phyloP scores from a whole-genome alignment of 2,888 invertebrate genomes.

The Petrophora chlorosata region DNA sequence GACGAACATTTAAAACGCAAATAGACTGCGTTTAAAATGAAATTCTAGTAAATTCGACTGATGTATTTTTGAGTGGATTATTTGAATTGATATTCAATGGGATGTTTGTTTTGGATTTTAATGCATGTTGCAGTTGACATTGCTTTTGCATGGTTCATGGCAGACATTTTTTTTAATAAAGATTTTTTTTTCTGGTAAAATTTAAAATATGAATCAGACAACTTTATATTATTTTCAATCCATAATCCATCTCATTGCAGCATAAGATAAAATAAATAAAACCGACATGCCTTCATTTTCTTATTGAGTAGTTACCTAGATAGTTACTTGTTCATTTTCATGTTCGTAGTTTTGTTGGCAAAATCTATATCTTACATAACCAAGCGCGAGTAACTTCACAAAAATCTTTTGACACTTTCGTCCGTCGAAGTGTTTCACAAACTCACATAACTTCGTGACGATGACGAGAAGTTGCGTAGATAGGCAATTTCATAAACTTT shows the following conservation, averaged over 20 bases:
- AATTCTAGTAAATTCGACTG: constrained; percentile 19
- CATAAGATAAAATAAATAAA: no score
- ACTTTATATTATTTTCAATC: no score
- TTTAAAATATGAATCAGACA: no score
- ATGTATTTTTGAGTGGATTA: constrained; percentile 19
- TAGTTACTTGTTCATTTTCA: no score
- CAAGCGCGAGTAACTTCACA: neutral
- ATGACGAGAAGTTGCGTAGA: constrained; percentile 29
- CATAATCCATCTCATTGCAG: no score
- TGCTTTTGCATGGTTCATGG: no score
- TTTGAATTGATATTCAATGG: constrained; percentile 2
- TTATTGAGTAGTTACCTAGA: no score
- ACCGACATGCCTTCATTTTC: no score
- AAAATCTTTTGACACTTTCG: constrained; percentile 5
- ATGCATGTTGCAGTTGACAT: neutral
- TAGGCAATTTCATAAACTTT: constrained; percentile 35
- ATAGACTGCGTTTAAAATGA: constrained; percentile 41
- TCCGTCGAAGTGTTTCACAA: constrained; percentile 6
- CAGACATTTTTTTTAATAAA: no score
- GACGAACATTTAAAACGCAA: constrained; percentile 48
- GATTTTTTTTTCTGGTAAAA: no score
- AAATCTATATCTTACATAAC: no score
- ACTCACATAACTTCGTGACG: constrained; percentile 21
- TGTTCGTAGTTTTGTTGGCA: no score
- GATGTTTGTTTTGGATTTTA: neutral